Evolutionary conservation across 2,888 invertebrate genomes (phyloP).

Genomic region (Helleia helle): DNA sequence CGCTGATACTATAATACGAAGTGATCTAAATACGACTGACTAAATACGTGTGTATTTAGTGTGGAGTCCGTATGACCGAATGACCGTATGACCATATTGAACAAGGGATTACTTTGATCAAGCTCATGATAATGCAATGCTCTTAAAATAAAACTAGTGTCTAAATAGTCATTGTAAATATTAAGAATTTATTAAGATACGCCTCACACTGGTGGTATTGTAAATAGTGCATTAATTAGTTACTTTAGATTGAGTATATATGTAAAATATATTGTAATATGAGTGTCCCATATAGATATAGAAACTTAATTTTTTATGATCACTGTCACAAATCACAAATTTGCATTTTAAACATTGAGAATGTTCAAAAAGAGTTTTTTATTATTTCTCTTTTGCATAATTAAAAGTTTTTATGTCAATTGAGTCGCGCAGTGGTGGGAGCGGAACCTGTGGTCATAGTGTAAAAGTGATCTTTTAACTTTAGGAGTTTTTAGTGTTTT

Average conservation of each 20-base stretch:
- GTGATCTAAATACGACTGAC: neutral
- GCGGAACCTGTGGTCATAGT: constrained; percentile 35
- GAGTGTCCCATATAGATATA: constrained; percentile 56
- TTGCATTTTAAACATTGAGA: constrained; percentile 47
- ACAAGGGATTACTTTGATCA: constrained; percentile 64
- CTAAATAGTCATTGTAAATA: constrained; percentile 70
- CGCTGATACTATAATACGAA: constrained; percentile 4
- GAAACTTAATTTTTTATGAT: constrained; percentile 52
- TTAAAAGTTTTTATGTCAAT: constrained; percentile 47
- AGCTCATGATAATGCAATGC: constrained; percentile 66
- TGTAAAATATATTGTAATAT: constrained; percentile 60
- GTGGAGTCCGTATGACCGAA: too few relatives aligned
- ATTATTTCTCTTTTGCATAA: constrained; percentile 41
- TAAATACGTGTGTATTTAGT: constrained; percentile 11
- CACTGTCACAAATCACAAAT: constrained; percentile 69
- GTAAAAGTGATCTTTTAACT: constrained; percentile 12
- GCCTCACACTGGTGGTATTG: constrained; percentile 56
- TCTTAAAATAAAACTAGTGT: constrained; percentile 50
- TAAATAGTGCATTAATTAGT: constrained; percentile 65
- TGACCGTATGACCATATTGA: too few relatives aligned
- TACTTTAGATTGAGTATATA: constrained; percentile 60
- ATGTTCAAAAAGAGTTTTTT: constrained; percentile 53
- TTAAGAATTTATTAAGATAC: constrained; percentile 55
- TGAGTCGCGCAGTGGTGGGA: constrained; percentile 54
- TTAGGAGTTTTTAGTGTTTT: constrained; percentile 13